Base-by-base conservation (phyloP, 1,140 invertebrate species). In the Drosophila mauritiana region DNA sequence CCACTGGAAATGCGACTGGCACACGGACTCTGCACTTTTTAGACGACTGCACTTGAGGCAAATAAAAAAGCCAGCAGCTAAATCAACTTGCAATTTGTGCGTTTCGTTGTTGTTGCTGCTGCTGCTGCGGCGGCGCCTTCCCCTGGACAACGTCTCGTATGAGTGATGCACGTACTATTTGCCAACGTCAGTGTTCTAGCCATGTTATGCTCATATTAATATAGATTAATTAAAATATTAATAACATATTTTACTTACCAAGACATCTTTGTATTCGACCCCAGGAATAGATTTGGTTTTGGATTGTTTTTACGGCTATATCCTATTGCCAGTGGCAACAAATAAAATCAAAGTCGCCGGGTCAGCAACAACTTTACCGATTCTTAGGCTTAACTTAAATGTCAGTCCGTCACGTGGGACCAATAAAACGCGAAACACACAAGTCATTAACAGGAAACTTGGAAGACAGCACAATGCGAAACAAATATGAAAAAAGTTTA, bases 401-500 rank as follows among this genome's bases (percentile, higher is more conserved):
- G 13, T 1, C 37, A 12, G 54, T 45, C 46, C 39, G 54, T 73
- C 69, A 82, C 61, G 61, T 15, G 27, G 10, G 7, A 13, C 51
- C 48, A 57, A 80, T 89, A 83, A 86, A 86, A 88, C 37, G 37
- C 10, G 10, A 40, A 51, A 73, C 45, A 63, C 43, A 80, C 73
- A 69, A 22, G 63, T 78, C 76, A 84, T 89, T 74, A 68, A 53
- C 11, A 61, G 56, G 36, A 61, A 78, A 80, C 40, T 75, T 69
- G 55, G 53, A 88, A 86, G 82, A 83, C 80, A 89, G 68, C 70
- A 67, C 65, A 55, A 58, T 57, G 53, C 27, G 64, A 70, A 80
- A 83, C 76, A 83, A 67, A 79, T 62, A 88, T 76, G 72, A 80
- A 79, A 73, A 83, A 89, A 89, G 85, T 89, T 89, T 68, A 89